These are phyloP conservation scores for Zophobas morio DNA, from an alignment of 1,140 invertebrate genomes.

Conservation along the genomic window DNA sequence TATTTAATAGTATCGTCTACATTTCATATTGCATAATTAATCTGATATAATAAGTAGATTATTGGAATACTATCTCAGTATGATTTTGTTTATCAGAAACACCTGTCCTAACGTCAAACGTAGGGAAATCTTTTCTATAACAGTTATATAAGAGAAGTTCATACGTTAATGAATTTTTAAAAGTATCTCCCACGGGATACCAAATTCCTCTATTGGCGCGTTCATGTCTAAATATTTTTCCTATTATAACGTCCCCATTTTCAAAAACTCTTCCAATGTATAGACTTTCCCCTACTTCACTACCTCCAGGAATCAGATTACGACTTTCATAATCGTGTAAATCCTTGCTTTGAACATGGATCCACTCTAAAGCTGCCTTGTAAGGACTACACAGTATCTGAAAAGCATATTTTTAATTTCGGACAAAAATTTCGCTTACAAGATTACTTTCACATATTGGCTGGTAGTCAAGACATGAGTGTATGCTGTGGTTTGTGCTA, in stretches of 20 bases:
- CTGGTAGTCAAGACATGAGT: constrained; percentile 4
- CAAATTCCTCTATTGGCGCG: constrained; percentile 23
- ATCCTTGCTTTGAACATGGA: neutral
- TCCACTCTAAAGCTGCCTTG: constrained; percentile 23
- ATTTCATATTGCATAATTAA: no score
- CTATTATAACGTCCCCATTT: constrained; percentile 1
- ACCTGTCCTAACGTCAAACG: neutral
- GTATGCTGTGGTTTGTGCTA: constrained; percentile 14
- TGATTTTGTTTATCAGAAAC: no score
- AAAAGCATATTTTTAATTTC: neutral
- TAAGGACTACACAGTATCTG: constrained; percentile 26
- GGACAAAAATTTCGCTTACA: neutral
- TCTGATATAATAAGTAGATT: no score
- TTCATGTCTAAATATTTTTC: constrained; percentile 22
- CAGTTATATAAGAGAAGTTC: constrained; percentile 15
- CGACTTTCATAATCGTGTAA: constrained; percentile 3
- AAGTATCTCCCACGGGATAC: neutral
- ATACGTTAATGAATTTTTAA: constrained; percentile 20
- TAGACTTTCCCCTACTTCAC: constrained; percentile 22
- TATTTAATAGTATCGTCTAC: no score
- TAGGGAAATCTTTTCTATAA: neutral
- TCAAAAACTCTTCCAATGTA: constrained; percentile 16
- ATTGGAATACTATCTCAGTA: no score
- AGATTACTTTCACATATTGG: constrained; percentile 27
- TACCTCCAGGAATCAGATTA: constrained; percentile 20